phyloP scores from a whole-genome alignment of 2,888 invertebrate species.

The Ichneumon xanthorius region DNA sequence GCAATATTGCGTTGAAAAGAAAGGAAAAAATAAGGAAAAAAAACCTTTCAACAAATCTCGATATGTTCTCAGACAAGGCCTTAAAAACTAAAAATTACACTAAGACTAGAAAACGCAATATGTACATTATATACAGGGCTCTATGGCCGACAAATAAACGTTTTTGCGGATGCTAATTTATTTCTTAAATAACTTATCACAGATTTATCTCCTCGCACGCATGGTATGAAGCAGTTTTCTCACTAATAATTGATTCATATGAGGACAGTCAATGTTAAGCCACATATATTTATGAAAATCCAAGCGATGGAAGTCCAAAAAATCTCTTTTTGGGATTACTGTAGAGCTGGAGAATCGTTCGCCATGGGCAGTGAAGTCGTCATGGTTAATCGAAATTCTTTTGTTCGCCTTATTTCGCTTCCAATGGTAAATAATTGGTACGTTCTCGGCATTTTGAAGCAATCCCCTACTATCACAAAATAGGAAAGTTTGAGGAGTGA shows the following conservation, averaged over 20 bases:
- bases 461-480: conserved; percentile 11
- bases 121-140: too few species aligned
- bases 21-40: too few species aligned
- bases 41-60: too few species aligned
- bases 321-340: neutral
- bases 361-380: neutral
- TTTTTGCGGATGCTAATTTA: too few species aligned
- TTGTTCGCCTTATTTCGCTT: conserved; percentile 45
- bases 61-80: too few species aligned
- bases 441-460: conserved; percentile 33
- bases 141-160: too few species aligned
- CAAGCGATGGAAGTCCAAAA: conserved; percentile 9
- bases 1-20: too few species aligned
- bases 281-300: conserved; percentile 36
- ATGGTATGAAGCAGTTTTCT: neutral
- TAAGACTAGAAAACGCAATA: too few species aligned
- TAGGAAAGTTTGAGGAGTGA: conserved; percentile 38
- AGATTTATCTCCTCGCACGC: too few species aligned
- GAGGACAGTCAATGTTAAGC: conserved; percentile 3
- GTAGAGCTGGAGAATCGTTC: conserved; percentile 19
- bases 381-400: neutral
- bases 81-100: too few species aligned
- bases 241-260: neutral
- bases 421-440: conserved; percentile 46
- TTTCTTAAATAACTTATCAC: too few species aligned